Conservation (phyloP, 2,797 vertebrate species). For the Naso thynnoides region DNA sequence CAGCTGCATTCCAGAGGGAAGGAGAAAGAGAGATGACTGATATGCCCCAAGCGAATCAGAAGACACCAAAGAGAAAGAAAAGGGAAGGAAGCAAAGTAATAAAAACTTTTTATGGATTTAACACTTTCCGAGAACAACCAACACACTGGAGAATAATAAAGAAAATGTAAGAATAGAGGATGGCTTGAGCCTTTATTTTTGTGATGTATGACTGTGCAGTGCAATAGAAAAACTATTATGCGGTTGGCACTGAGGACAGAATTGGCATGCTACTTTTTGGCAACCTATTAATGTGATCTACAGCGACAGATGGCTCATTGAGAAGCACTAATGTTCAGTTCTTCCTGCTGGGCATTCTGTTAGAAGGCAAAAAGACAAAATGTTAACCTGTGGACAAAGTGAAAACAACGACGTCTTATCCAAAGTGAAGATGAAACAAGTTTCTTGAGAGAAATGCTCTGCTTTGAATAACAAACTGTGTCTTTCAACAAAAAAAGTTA, state of each 20-base stretch:
- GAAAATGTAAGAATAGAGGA: background rate
- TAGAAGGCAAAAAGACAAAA: constrained; percentile 23
- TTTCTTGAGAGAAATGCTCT: background rate
- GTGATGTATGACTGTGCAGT: background rate
- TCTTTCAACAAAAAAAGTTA: background rate
- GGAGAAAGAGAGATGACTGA: constrained; percentile 37
- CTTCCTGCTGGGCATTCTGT: constrained; percentile 32
- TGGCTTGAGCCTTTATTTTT: background rate
- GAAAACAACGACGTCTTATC: background rate
- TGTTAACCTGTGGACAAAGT: constrained; percentile 14
- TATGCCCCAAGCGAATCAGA: constrained; percentile 27
- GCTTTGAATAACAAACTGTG: background rate
- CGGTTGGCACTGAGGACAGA: constrained; percentile 59
- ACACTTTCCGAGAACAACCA: constrained; percentile 19
- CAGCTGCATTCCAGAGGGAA: constrained; percentile 61
- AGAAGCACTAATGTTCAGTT: constrained; percentile 46
- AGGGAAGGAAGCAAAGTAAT: background rate
- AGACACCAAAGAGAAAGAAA: constrained; percentile 35
- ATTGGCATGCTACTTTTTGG: constrained; percentile 66
- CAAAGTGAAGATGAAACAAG: background rate
- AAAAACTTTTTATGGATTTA: constrained; percentile 18
- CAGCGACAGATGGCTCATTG: constrained; percentile 72
- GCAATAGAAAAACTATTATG: constrained; percentile 50
- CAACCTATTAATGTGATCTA: constrained; percentile 44
- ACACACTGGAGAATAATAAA: background rate